Percentiles rank a stretch among this genome's conserved stretches.
These are phyloP conservation scores for Indicator maculatus DNA, from an alignment of 2,113 vertebrate species.

Conservation along the genomic window DNA sequence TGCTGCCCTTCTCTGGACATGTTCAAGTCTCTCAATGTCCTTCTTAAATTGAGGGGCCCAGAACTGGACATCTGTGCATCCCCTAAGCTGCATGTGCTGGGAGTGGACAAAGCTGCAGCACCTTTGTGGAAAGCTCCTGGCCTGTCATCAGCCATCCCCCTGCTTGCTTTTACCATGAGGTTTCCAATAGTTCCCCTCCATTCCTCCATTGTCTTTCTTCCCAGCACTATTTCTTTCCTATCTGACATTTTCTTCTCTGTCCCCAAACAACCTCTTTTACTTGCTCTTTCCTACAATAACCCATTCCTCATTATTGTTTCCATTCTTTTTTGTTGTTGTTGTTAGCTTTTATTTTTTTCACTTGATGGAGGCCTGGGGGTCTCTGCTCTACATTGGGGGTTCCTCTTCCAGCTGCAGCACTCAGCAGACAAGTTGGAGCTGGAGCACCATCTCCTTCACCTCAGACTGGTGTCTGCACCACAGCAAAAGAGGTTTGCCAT, in stretches of 20 bases:
- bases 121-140: not conserved
- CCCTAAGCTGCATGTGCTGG: not conserved
- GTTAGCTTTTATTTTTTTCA: not conserved
- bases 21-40: no score
- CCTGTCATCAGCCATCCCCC: not conserved
- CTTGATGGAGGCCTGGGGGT: not conserved
- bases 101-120: not conserved
- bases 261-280: constrained; percentile 53
- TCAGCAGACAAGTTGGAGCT: rapidly evolving
- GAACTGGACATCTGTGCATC: no score
- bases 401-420: not conserved
- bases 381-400: not conserved
- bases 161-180: not conserved
- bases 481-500: rapidly evolving
- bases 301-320: constrained; percentile 54
- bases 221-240: constrained; percentile 40
- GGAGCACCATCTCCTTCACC: not conserved
- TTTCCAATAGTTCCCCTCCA: not conserved
- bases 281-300: constrained; percentile 59
- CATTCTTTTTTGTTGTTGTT: not conserved
- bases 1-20: no score
- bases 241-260: constrained; percentile 60
- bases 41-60: no score
- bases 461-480: rapidly evolving
- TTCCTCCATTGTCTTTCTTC: constrained; percentile 30